phyloP scores from a whole-genome alignment of 2,113 vertebrate genomes.

The Monopterus albus region DNA sequence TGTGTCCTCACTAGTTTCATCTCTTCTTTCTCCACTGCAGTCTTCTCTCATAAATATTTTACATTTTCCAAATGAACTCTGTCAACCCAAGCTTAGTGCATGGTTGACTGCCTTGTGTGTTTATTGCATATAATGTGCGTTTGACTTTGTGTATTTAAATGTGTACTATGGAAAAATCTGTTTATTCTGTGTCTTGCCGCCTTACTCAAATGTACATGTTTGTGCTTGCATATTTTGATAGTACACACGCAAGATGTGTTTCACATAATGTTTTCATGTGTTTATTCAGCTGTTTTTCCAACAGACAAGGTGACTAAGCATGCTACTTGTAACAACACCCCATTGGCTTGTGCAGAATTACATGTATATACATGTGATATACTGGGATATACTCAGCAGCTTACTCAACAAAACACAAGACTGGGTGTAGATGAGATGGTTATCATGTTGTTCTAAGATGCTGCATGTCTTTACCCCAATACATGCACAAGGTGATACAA shows the following conservation, averaged over 20 bases:
- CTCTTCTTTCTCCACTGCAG: conserved; percentile 54
- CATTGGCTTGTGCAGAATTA: background rate
- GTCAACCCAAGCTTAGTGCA: conserved; percentile 63
- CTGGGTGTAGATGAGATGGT: no score
- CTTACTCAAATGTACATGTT: background rate
- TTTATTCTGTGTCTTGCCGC: conserved; percentile 3
- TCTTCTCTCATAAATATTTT: conserved; percentile 80
- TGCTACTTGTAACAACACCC: background rate
- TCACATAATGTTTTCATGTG: conserved; percentile 7
- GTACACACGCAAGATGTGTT: background rate
- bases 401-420: no score
- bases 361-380: background rate
- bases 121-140: conserved; percentile 38
- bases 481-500: background rate
- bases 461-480: background rate
- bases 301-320: conserved; percentile 11
- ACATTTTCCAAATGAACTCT: conserved; percentile 78
- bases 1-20: conserved; percentile 57
- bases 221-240: conserved; percentile 23
- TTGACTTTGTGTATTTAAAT: conserved; percentile 22
- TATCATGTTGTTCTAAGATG: background rate
- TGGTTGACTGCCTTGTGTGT: conserved; percentile 50
- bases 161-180: background rate
- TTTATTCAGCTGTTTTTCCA: background rate
- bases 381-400: no score